Evolutionary conservation across 1,140 invertebrate species (phyloP).

Genomic region (Lamellibrachia luymesi): DNA sequence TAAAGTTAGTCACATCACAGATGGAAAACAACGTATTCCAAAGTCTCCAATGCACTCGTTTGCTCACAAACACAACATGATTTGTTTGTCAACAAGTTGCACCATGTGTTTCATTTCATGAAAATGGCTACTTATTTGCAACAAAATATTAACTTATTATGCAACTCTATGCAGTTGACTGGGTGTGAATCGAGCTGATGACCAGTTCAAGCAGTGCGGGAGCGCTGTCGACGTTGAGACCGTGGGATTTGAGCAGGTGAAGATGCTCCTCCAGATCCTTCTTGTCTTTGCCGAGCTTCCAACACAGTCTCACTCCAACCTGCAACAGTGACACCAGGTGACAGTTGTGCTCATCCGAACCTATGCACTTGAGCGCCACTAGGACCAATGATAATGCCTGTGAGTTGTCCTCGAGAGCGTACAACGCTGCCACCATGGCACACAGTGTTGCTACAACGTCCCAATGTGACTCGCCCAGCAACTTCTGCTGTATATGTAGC

Average conservation of each 20-base stretch:
- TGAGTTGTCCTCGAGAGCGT: slow-evolving; percentile 59
- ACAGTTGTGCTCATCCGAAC: slow-evolving; percentile 65
- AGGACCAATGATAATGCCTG: slow-evolving; percentile 70
- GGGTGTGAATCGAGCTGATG: background rate
- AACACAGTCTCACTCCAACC: slow-evolving; percentile 68
- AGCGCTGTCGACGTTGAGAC: slow-evolving; percentile 20
- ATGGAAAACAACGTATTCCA: background rate
- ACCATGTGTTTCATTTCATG: background rate
- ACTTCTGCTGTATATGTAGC: slow-evolving; percentile 13
- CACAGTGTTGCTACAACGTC: slow-evolving; percentile 69
- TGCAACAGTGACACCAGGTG: slow-evolving; percentile 72
- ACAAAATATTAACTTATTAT: background rate
- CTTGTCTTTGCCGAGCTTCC: slow-evolving; percentile 59
- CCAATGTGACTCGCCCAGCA: slow-evolving; percentile 68
- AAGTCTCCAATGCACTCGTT: background rate
- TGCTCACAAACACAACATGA: background rate
- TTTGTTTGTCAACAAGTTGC: background rate
- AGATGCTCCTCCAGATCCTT: slow-evolving; percentile 59
- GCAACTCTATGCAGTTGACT: background rate
- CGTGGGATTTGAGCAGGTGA: slow-evolving; percentile 65
- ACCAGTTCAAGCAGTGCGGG: slow-evolving; percentile 21
- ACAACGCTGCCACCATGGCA: slow-evolving; percentile 67
- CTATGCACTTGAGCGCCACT: slow-evolving; percentile 61
- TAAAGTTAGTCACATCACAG: background rate
- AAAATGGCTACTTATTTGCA: background rate